Percentiles rank a stretch among this genome's conserved stretches.
These are phyloP conservation scores for Trachelus troglodyta DNA, from an alignment of 2,888 invertebrate species.

Conservation along the genomic window DNA sequence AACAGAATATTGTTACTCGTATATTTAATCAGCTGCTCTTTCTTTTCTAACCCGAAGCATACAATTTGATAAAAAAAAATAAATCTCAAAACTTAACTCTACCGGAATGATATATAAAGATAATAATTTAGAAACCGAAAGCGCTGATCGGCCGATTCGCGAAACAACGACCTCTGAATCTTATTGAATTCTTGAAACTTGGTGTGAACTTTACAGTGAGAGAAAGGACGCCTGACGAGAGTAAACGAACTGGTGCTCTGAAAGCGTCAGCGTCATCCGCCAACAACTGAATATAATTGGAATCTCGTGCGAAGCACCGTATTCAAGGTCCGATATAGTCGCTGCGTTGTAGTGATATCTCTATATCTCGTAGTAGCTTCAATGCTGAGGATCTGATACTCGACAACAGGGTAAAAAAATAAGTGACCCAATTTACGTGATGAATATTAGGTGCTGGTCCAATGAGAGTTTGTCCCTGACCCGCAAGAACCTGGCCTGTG, in stretches of 20 bases:
- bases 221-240: neutral
- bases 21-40: neutral
- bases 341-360: neutral
- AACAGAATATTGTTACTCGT: neutral
- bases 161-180: neutral
- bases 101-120: neutral
- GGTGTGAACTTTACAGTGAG: neutral
- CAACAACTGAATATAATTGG: neutral
- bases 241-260: neutral
- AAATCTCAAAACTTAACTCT: neutral
- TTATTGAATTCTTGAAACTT: neutral
- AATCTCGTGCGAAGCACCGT: neutral
- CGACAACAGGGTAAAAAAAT: neutral
- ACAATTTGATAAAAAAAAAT: neutral
- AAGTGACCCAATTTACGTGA: neutral
- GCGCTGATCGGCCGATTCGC: neutral
- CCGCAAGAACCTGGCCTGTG: neutral
- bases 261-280: neutral
- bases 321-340: neutral
- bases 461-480: neutral
- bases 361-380: neutral
- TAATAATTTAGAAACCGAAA: neutral
- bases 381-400: neutral
- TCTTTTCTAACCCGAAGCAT: neutral
- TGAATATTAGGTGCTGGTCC: neutral